Conservation (phyloP, 2,888 invertebrate species). For the Hybos culiciformis region DNA sequence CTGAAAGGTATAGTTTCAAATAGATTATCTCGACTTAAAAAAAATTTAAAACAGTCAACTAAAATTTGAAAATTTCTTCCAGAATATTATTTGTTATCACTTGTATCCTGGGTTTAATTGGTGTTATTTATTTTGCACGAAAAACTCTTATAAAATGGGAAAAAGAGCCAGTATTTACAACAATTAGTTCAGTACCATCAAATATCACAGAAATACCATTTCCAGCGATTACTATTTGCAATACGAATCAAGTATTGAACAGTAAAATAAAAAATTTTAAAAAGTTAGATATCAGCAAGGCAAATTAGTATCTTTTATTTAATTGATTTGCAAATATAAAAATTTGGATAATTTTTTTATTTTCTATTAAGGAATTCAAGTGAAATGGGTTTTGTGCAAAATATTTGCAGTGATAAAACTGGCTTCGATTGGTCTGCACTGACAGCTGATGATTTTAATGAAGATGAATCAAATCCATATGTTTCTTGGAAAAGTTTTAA, state of each 20-base stretch:
- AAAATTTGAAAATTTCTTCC: too few relatives aligned
- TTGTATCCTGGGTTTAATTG: background rate
- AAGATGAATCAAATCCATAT: constrained; percentile 46
- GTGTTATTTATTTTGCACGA: constrained; percentile 40
- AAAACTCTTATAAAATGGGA: constrained; percentile 55
- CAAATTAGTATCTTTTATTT: too few relatives aligned
- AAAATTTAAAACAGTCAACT: too few relatives aligned
- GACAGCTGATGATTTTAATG: too few relatives aligned
- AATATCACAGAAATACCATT: constrained; percentile 53
- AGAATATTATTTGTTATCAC: constrained; percentile 25
- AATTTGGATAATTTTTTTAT: too few relatives aligned
- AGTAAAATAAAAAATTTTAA: constrained; percentile 43
- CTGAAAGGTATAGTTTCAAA: too few relatives aligned
- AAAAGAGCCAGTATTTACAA: constrained; percentile 55
- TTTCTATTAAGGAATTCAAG: too few relatives aligned
- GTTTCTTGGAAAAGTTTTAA: too few relatives aligned
- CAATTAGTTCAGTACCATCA: constrained; percentile 50
- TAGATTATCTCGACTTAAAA: too few relatives aligned
- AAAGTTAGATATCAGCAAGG: too few relatives aligned
- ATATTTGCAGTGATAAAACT: background rate
- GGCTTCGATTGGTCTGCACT: too few relatives aligned
- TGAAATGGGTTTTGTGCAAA: background rate
- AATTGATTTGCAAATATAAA: too few relatives aligned
- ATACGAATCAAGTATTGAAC: constrained; percentile 59
- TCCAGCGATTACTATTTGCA: constrained; percentile 66